Percentiles rank a stretch among this genome's conserved stretches.
Conservation (phyloP, 2,113 vertebrate genomes). For the Hassar affinis region DNA sequence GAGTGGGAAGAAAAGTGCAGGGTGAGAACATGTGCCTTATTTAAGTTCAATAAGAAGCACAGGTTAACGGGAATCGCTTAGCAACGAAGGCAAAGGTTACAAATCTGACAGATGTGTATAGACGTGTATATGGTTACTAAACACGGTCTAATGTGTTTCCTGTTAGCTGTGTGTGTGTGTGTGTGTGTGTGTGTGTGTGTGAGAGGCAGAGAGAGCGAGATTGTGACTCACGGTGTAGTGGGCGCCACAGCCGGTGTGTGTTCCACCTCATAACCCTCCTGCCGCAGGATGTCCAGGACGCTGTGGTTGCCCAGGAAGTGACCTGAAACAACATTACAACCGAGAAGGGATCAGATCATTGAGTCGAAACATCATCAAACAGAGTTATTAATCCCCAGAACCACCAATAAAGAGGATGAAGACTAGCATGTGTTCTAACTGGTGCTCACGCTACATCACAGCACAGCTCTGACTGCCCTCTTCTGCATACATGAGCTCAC, state of each 20-base stretch:
- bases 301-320: constrained; percentile 98
- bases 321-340: constrained; percentile 73
- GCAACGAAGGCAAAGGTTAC: not conserved
- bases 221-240: constrained; percentile 78
- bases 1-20: not conserved
- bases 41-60: not conserved
- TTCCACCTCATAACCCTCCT: constrained; percentile 90
- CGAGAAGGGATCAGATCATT: not conserved
- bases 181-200: not conserved
- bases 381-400: not conserved
- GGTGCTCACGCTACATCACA: not conserved
- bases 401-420: not conserved
- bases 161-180: constrained; percentile 19
- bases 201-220: constrained; percentile 3
- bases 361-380: not conserved
- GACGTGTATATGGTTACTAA: not conserved
- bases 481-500: not conserved
- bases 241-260: constrained; percentile 84
- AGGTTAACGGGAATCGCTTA: not conserved
- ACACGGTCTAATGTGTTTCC: not conserved
- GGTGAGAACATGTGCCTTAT: no score
- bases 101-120: not conserved
- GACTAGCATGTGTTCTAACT: not conserved
- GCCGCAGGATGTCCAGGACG: constrained; percentile 91
- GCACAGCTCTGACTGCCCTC: not conserved